Evolutionary conservation across 2,797 vertebrate species (phyloP).

Genomic region (Dromococcyx pavoninus): DNA sequence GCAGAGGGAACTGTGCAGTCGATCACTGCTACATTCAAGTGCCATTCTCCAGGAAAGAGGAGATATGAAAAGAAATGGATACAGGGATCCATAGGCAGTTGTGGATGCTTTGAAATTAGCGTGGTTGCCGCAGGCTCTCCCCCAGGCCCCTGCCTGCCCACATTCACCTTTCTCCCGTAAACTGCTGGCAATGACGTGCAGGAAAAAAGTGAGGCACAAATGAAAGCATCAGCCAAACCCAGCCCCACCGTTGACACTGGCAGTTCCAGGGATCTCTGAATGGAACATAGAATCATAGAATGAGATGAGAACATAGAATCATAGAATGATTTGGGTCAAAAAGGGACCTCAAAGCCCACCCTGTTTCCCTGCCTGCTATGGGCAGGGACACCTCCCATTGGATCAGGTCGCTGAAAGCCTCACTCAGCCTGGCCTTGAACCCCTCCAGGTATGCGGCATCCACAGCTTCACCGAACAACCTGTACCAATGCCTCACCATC

Average conservation of each 20-base stretch:
- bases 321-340: no score
- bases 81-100: neutral
- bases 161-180: constrained; percentile 14
- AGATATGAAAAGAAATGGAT: constrained; percentile 21
- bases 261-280: fast-evolving
- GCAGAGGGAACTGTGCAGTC: constrained; percentile 2
- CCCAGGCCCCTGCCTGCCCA: neutral
- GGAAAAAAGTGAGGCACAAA: neutral
- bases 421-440: no score
- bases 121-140: neutral
- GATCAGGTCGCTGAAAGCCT: no score
- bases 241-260: fast-evolving
- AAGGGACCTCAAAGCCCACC: no score
- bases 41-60: neutral
- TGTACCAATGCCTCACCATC: no score
- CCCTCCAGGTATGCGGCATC: no score
- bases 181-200: neutral
- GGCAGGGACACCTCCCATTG: no score
- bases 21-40: neutral
- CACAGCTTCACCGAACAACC: no score
- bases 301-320: no score
- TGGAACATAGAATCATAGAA: no score
- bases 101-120: constrained; percentile 34
- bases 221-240: neutral
- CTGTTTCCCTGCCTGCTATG: no score